Percentiles rank a stretch among this genome's conserved stretches.
Conservation (phyloP, 1,140 invertebrate genomes). For the Neodiprion lecontei region DNA sequence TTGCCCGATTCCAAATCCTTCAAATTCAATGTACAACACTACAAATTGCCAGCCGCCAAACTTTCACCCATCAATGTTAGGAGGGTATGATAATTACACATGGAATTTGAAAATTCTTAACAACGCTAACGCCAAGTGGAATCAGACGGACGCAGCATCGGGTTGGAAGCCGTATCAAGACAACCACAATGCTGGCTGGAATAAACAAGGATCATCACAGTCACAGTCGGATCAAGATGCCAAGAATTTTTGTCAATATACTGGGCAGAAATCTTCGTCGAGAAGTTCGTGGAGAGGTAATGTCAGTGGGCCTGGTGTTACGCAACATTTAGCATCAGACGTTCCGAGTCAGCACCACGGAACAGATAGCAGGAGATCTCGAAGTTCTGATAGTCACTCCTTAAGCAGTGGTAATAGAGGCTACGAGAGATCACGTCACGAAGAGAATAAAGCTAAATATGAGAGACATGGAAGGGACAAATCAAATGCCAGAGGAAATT, state of each 20-base stretch:
- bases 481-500: constrained; percentile 29
- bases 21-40: not conserved
- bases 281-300: constrained; percentile 6
- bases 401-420: constrained; percentile 31
- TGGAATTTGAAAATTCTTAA: constrained; percentile 32
- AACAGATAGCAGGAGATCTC: constrained; percentile 31
- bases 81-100: constrained; percentile 28
- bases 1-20: constrained; percentile 16
- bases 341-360: constrained; percentile 24
- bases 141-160: constrained; percentile 16
- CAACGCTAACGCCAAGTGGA: constrained; percentile 27
- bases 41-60: constrained; percentile 23
- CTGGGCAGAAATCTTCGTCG: not conserved
- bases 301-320: not conserved
- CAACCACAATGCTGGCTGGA: constrained; percentile 8
- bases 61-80: constrained; percentile 23
- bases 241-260: constrained; percentile 14
- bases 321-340: constrained; percentile 11
- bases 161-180: not conserved
- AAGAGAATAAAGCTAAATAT: constrained; percentile 18
- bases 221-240: constrained; percentile 18
- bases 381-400: constrained; percentile 28
- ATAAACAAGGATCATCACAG: not conserved
- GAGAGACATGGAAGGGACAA: constrained; percentile 26
- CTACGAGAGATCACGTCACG: constrained; percentile 27